Conservation (phyloP, 1,140 invertebrate genomes). For the Pseudomyrmex concolor region DNA sequence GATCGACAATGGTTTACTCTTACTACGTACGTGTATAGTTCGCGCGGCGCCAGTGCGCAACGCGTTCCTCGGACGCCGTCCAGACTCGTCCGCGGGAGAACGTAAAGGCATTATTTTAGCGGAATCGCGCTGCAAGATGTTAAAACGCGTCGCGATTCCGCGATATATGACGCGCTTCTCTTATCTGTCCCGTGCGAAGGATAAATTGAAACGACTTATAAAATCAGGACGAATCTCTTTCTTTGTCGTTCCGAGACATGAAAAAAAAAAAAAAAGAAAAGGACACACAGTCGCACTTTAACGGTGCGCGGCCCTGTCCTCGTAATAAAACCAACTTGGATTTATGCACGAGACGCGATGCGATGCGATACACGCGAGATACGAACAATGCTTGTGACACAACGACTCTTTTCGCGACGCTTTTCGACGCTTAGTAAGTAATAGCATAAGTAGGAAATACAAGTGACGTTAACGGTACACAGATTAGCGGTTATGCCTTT, state of each 20-base stretch:
- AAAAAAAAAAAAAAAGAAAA: not conserved
- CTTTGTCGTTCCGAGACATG: slow-evolving; percentile 11
- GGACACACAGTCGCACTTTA: not conserved
- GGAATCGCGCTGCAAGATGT: slow-evolving; percentile 4
- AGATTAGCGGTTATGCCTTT: not conserved
- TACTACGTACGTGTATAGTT: no score
- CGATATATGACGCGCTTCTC: slow-evolving; percentile 11
- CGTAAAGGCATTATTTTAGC: slow-evolving; percentile 44
- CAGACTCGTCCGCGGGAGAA: slow-evolving; percentile 31
- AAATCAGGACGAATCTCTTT: slow-evolving; percentile 39
- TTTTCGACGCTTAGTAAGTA: slow-evolving; percentile 7
- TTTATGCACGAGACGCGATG: not conserved
- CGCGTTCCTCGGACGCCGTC: slow-evolving; percentile 18
- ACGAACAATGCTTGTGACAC: not conserved
- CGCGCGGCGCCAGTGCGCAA: slow-evolving; percentile 31
- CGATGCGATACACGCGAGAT: slow-evolving; percentile 33
- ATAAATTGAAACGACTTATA: slow-evolving; percentile 39
- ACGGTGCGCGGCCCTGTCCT: slow-evolving; percentile 26
- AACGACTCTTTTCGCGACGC: not conserved
- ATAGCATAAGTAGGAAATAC: not conserved
- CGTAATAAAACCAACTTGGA: slow-evolving; percentile 35
- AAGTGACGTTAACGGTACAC: slow-evolving; percentile 1
- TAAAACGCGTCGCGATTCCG: slow-evolving; percentile 18
- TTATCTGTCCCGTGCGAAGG: slow-evolving; percentile 13
- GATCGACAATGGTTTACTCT: no score